Conservation (phyloP, 2,797 vertebrate species). For the Ciconia nigra region DNA sequence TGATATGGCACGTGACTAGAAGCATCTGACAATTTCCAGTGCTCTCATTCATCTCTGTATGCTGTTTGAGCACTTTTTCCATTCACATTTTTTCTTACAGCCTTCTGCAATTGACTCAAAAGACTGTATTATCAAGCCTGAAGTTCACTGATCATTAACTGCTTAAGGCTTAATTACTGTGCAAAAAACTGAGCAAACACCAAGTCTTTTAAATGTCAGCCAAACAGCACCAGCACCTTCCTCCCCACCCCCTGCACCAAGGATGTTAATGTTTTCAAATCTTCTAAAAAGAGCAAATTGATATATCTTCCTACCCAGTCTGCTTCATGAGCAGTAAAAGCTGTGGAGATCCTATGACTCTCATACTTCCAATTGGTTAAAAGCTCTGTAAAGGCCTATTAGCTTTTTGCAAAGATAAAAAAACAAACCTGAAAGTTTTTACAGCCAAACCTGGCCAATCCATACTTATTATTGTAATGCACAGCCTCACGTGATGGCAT, state of each 20-base stretch:
- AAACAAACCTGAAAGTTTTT: neutral
- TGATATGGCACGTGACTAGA: neutral
- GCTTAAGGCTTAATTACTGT: neutral
- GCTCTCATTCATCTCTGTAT: neutral
- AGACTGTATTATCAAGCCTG: neutral
- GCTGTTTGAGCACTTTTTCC: neutral
- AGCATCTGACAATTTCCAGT: neutral
- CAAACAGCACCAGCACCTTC: neutral
- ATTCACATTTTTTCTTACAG: neutral
- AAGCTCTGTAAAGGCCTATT: neutral
- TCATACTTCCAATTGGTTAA: neutral
- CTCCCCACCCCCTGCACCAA: neutral
- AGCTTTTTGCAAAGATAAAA: neutral
- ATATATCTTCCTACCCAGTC: neutral
- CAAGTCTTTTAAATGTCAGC: neutral
- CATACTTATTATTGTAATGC: neutral
- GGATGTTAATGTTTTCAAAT: neutral
- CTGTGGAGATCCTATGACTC: neutral
- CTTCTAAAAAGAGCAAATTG: neutral
- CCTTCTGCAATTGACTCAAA: neutral
- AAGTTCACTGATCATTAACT: neutral
- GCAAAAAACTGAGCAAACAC: neutral
- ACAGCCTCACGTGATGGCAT: neutral
- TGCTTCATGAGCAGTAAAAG: neutral
- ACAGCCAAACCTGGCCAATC: neutral